phyloP scores from a whole-genome alignment of 2,888 invertebrate species.

The Ormyrus nitidulus region DNA sequence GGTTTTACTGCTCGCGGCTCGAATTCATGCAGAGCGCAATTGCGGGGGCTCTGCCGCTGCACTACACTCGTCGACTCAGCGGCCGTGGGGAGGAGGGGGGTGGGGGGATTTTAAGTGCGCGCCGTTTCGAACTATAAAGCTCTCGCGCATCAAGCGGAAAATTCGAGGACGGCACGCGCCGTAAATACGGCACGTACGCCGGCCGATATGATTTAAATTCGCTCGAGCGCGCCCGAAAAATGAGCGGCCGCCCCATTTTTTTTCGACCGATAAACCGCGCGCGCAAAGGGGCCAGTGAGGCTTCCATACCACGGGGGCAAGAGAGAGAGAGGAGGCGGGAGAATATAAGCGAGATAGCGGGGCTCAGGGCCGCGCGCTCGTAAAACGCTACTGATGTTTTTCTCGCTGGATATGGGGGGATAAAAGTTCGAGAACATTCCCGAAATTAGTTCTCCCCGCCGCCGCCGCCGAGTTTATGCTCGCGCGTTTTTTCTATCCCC shows the following conservation, averaged over 20 bases:
- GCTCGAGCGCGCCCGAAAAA: neutral
- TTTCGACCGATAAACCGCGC: too few species aligned
- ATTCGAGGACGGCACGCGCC: conserved; percentile 3
- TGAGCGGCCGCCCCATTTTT: too few species aligned
- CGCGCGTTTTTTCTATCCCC: neutral
- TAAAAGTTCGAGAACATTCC: conserved; percentile 43
- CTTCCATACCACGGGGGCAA: neutral
- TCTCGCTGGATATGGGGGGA: conserved; percentile 9
- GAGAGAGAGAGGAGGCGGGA: neutral
- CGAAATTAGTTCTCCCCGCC: conserved; percentile 40
- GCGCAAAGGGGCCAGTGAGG: too few species aligned
- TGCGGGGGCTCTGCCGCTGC: too few species aligned
- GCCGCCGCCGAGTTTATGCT: conserved; percentile 13
- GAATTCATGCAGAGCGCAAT: conserved; percentile 18
- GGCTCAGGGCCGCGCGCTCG: conserved; percentile 3
- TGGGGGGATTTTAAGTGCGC: neutral
- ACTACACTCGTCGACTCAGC: neutral
- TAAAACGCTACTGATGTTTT: conserved; percentile 43
- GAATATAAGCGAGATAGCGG: neutral
- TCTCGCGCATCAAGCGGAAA: conserved; percentile 7
- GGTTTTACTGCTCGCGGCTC: conserved; percentile 10
- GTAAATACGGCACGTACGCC: neutral
- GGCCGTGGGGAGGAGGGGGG: neutral
- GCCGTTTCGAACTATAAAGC: neutral
- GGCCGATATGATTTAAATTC: conserved; percentile 4